Evolutionary conservation across 2,888 invertebrate species (phyloP).

Genomic region (Thecophora atra): DNA sequence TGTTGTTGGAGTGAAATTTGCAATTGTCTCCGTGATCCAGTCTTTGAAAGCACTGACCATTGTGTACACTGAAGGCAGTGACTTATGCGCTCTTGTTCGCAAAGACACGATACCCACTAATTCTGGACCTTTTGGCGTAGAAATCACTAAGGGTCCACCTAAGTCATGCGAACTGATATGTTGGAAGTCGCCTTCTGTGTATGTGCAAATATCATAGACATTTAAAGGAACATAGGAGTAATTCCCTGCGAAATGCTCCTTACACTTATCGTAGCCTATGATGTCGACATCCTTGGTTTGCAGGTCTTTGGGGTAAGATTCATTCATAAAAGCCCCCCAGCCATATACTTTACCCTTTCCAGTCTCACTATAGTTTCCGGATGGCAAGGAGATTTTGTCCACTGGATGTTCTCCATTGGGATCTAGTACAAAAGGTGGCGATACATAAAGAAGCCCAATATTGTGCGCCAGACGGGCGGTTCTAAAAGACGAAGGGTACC

Average conservation of each 20-base stretch:
- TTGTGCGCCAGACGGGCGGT: conserved; percentile 67
- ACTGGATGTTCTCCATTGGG: conserved; percentile 26
- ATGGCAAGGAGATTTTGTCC: not conserved
- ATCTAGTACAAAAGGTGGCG: conserved; percentile 54
- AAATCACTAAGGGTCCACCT: conserved; percentile 61
- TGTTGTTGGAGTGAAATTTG: not conserved
- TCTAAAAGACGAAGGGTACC: conserved; percentile 57
- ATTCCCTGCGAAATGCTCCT: conserved; percentile 33
- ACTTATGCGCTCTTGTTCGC: conserved; percentile 56
- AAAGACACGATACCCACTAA: conserved; percentile 68
- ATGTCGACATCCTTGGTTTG: not conserved
- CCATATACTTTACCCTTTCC: not conserved
- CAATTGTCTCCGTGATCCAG: conserved; percentile 55
- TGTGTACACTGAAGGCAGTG: conserved; percentile 66
- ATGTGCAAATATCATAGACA: conserved; percentile 54
- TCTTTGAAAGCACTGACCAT: conserved; percentile 63
- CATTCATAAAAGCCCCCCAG: not conserved
- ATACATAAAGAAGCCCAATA: conserved; percentile 67
- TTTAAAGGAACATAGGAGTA: conserved; percentile 38
- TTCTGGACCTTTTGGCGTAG: conserved; percentile 45
- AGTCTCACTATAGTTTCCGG: conserved; percentile 37
- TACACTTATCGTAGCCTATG: not conserved
- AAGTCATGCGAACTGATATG: conserved; percentile 2
- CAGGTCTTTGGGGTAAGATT: not conserved
- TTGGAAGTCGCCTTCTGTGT: conserved; percentile 52